Evolutionary conservation across 2,888 invertebrate genomes (phyloP).

Genomic region (Chrysolina oricalcia): DNA sequence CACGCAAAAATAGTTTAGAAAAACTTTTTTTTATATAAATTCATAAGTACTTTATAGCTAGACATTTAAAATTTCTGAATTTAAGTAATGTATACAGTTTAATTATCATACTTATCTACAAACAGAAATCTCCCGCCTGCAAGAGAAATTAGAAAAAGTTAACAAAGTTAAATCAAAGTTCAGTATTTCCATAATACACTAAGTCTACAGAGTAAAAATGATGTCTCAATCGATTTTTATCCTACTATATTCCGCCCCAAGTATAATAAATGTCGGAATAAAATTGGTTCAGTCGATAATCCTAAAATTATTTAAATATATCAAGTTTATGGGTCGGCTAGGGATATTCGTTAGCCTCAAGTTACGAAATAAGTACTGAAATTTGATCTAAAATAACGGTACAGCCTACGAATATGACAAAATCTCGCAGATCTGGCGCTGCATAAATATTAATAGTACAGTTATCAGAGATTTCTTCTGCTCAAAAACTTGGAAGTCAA

Average conservation of each 20-base stretch:
- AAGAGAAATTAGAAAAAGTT: conserved; percentile 55
- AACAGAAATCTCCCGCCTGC: conserved; percentile 57
- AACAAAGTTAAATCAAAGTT: conserved; percentile 50
- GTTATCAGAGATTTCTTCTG: no score
- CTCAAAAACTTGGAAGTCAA: no score
- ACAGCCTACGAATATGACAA: conserved; percentile 42
- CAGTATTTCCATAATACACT: conserved; percentile 39
- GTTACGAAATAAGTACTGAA: conserved; percentile 46
- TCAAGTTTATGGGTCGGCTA: conserved; percentile 36
- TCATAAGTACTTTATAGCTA: conserved; percentile 59
- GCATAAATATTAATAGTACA: conserved; percentile 33
- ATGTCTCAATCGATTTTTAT: conserved; percentile 32
- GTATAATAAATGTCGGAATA: conserved; percentile 37
- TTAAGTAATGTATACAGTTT: conserved; percentile 47
- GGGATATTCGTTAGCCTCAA: conserved; percentile 22
- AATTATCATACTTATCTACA: conserved; percentile 47
- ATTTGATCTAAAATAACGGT: conserved; percentile 46
- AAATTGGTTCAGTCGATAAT: conserved; percentile 43
- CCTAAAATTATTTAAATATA: conserved; percentile 45
- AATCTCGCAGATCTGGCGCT: conserved; percentile 32
- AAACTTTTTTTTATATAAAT: conserved; percentile 59
- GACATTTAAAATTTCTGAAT: conserved; percentile 61
- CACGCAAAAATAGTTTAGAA: conserved; percentile 70
- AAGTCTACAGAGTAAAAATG: conserved; percentile 24
- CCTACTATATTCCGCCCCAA: conserved; percentile 33